Base-by-base conservation (phyloP, 2,113 vertebrate species). In the Lophius piscatorius region DNA sequence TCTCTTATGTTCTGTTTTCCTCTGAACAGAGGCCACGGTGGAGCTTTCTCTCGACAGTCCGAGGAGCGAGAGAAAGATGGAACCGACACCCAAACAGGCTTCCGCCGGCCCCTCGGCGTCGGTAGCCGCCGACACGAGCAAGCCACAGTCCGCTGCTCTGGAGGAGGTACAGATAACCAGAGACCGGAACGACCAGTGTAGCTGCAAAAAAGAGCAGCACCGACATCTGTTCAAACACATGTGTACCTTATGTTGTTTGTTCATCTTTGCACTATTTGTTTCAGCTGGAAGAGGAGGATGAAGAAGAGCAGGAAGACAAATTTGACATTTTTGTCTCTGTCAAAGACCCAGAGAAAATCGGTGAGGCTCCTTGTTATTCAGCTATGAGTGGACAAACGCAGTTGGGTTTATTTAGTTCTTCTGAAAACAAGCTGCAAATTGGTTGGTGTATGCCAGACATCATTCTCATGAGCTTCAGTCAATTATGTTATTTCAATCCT, bases 261-360 rank as follows among this genome's bases (percentile, higher is more conserved):
- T n/a, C n/a, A n/a, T n/a, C n/a, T n/a, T n/a, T n/a, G n/a, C n/a
- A n/a, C 36, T 58, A 3, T 81, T 17, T 63, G 22, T 70, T 80
- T 52, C 76, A 93, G 90, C 51, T 92, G 48, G 89, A 92, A 63
- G 95, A 97, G 70, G 96, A 98, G 29, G 96, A 85, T 33, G 85
- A 96, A 57, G 95, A 97, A 16, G 96, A 98, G 58, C 89, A 92
- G 17, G 94, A 95, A 33, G 95, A 99, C 77, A 92, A 92, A 20
- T 96, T 96, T 90, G 96, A 98, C 12, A 81, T 99, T 59, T 87
- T 80, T 20, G 89, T 99, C 9, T 93, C 92, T 46, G 92, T 99
- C 47, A 98, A 94, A 4, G 94, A 99, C 63, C 97, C 97, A 0
- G 96, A 99, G 81, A 99, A 99, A 92, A 94, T 99, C 33, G 97